Evolutionary conservation across 2,113 vertebrate species (phyloP), one percentile per base, ranked within the genome.

Genomic region (zebrafish (Danio rerio)): DNA sequence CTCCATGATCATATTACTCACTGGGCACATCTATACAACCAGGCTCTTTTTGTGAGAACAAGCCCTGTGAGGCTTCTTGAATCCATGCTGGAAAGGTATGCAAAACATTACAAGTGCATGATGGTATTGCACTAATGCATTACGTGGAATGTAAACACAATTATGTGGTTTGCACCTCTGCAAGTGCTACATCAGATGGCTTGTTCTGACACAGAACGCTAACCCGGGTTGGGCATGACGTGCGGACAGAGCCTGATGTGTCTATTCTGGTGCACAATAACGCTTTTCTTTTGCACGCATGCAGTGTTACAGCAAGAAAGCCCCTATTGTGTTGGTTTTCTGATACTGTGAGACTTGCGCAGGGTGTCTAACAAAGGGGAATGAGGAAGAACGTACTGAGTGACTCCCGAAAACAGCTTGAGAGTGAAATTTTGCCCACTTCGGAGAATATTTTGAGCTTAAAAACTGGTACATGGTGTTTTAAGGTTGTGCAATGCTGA

Each of bases 1-100:
- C 47, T 63, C 50, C 40, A 58, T 21, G 83, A 77, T 85, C 73
- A 65, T n/a, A 42, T 81, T 81, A 62, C 78, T 80, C 70, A 40
- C 1, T 74, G 43, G 76, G 71, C 78, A 75, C 21, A 1, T 21
- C 65, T 20, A 7, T 9, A 66, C 50, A 72, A 71, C 65, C 53
- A 56, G n/a, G 58, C 56, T 78, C 45, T 45, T 62, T 47, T 81
- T 31, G 18, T 31, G 18, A 61, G 13, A 59, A 50, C 47, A 50
- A 55, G 20, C 31, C 12, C 11, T 61, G 8, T 50, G 55, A 52
- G 59, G 68, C 49, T 49, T 21, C 43, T 61, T 40, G 18, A 59
- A 52, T 56, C 47, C 42, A 13, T 31, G 18, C 18, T 18, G 81
- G 40, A 69, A 50, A 66, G 20, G 13, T 31, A 58, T 40, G 20